Evolutionary conservation across 2,797 vertebrate species (phyloP), one percentile per base, ranked within the genome.

Genomic region (Bradypodion ventrale): DNA sequence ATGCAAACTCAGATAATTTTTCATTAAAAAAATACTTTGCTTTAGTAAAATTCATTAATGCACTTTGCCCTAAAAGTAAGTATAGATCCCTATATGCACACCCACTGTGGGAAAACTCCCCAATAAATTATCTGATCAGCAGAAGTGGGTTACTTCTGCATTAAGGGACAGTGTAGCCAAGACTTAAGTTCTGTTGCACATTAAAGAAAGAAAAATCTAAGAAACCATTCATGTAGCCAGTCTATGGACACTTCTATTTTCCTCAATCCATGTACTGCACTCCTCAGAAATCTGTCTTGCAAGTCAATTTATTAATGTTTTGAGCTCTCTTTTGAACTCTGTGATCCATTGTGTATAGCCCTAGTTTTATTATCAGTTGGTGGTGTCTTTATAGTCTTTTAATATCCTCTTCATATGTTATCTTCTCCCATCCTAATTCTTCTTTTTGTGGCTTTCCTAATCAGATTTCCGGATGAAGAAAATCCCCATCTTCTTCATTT

Each of bases 331-430:
- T 88, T 90, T 84, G 56, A 88, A 88, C 63, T 76, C 56, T 83
- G 63, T 69, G 85, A 89, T 88, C 90, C 44, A 84, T 52, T 27
- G 85, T 85, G 46, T 83, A 42, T 78, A 84, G 70, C 62, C 60
- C 79, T 84, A 89, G 77, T 85, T 88, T 79, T 90, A 49, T 42
- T 32, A 89, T 89, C 89, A 85, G 13, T 85, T 90, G 79, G 42
- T 84, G 75, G 35, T 46, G 6, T 82, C 80, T 63, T 44, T 70
- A 27, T 91, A 90, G 92, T 89, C 87, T 89, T 92, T 90, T 91
- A 92, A 91, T 82, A 93, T 83, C 29, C 37, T 87, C 83, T 88
- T 93, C 80, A 80, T 1, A 35, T 88, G 63, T 87, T 92, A 91
- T 87, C 89, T 87, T 4, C 85, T 84, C 46, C 83, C 15, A 80